Base-by-base conservation (phyloP, 2,113 vertebrate species). In the Paracanthobrama guichenoti region DNA sequence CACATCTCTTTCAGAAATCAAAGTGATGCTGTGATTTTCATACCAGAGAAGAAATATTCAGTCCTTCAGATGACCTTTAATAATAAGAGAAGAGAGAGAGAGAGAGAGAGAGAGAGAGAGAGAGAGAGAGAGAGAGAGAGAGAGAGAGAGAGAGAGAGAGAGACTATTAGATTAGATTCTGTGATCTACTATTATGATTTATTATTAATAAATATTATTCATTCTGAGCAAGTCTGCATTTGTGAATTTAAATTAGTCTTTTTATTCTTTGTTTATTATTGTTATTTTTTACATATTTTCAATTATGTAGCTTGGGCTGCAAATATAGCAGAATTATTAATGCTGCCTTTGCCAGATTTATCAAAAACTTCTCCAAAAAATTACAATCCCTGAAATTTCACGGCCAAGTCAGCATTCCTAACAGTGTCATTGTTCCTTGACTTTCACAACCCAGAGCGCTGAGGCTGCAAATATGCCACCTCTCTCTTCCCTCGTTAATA, bases 401-500 rank as follows among this genome's bases (percentile, higher is more conserved):
- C 55, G 44, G 78, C 78, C n/a, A 18, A 81, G 87, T 83, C 77
- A 85, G 55, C 73, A 59, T 53, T 53, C 62, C 71, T 69, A 71
- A 73, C 28, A 72, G 46, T 86, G 82, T 86, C 84, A 86, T 86
- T 88, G 85, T 86, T 86, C 69, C 72, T 62, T 24, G 82, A 86
- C 78, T 82, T 79, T 84, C 87, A 84, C 62, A 67, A 60, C 42
- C 6, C 22, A 81, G 77, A 88, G 22, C 82, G 88, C 86, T 89
- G 86, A 87, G 82, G 81, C 73, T 86, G 88, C 86, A 89, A 81
- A 87, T 89, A 71, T 82, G 84, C 84, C 86, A 79, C 64, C 44
- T 55, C 64, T 62, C 74, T 53, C 79, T 66, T 84, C 83, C 66
- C 87, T 88, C 83, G 89, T 91, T 91, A 92, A 92, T 93, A 71